Base-by-base conservation (phyloP, 92 coral and sea anemone species). In the Epizoanthus illoricatus region DNA sequence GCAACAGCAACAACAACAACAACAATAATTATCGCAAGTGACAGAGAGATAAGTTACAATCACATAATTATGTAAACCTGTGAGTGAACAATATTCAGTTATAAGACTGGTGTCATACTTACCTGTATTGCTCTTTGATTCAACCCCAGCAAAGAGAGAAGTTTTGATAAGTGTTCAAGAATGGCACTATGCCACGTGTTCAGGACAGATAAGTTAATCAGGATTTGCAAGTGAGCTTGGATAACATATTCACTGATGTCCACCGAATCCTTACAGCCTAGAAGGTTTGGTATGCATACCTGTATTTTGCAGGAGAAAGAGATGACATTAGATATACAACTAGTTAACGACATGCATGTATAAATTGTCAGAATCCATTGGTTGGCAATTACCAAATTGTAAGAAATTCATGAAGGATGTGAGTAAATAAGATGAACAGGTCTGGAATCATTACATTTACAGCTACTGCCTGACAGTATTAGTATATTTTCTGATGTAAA, bases 181-280 rank as follows among this genome's bases (percentile, higher is more conserved):
- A 93, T 81, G 61, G 76, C 89, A 17, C 71, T 81, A 75, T 94
- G 98, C 85, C 92, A 75, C 1, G 88, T 88, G 80, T 89, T 86
- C 4, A 92, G 87, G 23, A 90, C 86, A 47, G 98, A 84, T 72
- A 94, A 67, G 86, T 94, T 94, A 9, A 92, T 90, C 7, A 94
- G 80, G 5, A 92, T 86, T 73, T 86, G 90, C 40, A 94, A 75
- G 49, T 85, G 84, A 28, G 87, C 90, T 61, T 75, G 58, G 9
- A 81, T 40, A 11, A 87, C 71, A 20, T 86, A 86, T 43, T 92
- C 89, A 49, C 67, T 81, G 49, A 57, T 16, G 28, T 71, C 65
- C 21, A 41, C 36, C 17, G 54, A 12, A 17, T 28, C 36, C 20
- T 28, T 20, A 66, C 81, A 74, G 58, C 83, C 86, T 3, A 93